Evolutionary conservation across 2,113 vertebrate species (phyloP).

Genomic region (Ictidomys tridecemlineatus): DNA sequence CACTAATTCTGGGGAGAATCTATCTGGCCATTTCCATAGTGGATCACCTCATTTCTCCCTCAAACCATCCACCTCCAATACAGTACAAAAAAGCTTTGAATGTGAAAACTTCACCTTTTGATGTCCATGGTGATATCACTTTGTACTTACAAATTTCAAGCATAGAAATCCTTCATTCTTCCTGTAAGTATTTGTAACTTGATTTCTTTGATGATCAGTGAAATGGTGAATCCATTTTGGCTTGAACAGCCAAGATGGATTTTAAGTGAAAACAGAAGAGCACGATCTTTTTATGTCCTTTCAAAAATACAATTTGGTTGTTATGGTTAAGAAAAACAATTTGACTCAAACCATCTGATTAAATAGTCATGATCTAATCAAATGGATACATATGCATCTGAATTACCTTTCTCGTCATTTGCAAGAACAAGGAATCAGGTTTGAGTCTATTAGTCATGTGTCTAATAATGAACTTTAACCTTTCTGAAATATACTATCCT

Average conservation of each 20-base stretch:
- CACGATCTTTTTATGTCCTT: background rate
- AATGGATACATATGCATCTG: background rate
- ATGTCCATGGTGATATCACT: background rate
- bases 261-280: background rate
- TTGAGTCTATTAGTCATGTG: background rate
- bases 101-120: background rate
- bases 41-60: background rate
- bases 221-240: background rate
- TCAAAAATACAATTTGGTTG: background rate
- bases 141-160: conserved; percentile 5
- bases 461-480: background rate
- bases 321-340: background rate
- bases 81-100: background rate
- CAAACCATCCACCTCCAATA: background rate
- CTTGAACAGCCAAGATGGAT: background rate
- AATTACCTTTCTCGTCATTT: background rate
- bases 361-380: background rate
- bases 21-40: background rate
- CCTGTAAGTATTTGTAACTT: background rate
- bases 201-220: background rate
- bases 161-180: background rate
- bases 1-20: background rate
- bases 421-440: background rate
- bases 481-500: background rate
- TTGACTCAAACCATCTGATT: background rate